Base-by-base conservation (phyloP, 2,888 invertebrate genomes). In the Chelonus formosanus region DNA sequence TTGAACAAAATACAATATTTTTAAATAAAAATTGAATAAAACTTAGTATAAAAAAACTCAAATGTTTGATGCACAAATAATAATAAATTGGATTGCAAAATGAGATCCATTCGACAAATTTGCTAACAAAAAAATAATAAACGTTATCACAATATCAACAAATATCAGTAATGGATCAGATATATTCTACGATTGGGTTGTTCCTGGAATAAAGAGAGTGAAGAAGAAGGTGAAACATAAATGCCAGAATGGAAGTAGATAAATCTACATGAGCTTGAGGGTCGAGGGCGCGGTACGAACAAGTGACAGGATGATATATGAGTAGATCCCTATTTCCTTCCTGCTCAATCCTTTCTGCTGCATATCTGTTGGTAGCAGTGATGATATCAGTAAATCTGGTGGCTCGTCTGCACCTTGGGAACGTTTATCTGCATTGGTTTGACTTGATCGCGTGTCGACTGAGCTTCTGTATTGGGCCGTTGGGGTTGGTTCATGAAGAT, bases 251-350 rank as follows among this genome's bases (percentile, higher is more conserved):
- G 34, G 47, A 45, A 58, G 45, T 58, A 58, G 58, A 58, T 58
- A 58, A 58, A 58, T 47, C 43, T 56, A 56, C 43, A 45, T 57
- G n/a, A 8, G 45, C 8, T 5, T 58, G 47, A 52, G 62, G 67
- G 62, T 64, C 58, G 64, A 58, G 50, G 55, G 54, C 50, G 57
- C 66, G 35, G 7, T 48, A 53, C 47, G 34, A 40, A 60, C 52
- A 64, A 59, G 65, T 52, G 69, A 65, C 69, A 67, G 69, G 53
- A 69, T 69, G 69, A 69, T 69, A 62, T 69, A 69, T 69, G 62
- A 69, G 47, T 48, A 40, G 32, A 50, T 43, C 54, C 52, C 59
- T 56, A 56, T 44, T 45, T 47, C 58, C 59, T 7, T 55, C 10
- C n/a, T 34, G 35, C 10, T 20, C 10, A 36, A 36, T 5, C 31